Percentiles rank a stretch among this genome's conserved stretches.
Conservation (phyloP, 2,888 invertebrate genomes). For the Odontocerum albicorne region DNA sequence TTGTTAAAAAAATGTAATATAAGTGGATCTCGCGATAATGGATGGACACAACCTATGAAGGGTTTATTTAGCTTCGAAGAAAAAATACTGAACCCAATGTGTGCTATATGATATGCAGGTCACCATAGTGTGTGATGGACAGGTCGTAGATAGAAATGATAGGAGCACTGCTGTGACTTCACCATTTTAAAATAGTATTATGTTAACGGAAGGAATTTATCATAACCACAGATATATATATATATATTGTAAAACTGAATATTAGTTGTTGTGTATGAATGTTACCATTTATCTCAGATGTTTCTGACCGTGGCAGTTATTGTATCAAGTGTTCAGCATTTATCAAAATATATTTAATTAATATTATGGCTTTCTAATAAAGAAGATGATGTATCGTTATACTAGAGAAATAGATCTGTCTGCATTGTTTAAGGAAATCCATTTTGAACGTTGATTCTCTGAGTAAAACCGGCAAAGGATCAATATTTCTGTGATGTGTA, state of each 20-base stretch:
- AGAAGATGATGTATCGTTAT: constrained; percentile 11
- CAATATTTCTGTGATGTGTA: too few species aligned
- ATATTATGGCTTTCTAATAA: constrained; percentile 14
- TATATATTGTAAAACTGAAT: constrained; percentile 11
- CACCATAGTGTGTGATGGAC: constrained; percentile 5
- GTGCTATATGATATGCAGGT: constrained; percentile 20
- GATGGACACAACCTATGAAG: too few species aligned
- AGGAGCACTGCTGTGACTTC: constrained; percentile 23
- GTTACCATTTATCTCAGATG: constrained; percentile 28
- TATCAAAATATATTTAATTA: constrained; percentile 14
- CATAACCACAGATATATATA: constrained; percentile 12
- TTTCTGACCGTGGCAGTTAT: constrained; percentile 20
- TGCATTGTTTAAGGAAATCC: too few species aligned
- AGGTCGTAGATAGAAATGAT: neutral
- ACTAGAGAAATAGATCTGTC: too few species aligned
- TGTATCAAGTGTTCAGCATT: constrained; percentile 18
- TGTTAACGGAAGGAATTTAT: constrained; percentile 1
- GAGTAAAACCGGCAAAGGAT: too few species aligned
- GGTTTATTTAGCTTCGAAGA: constrained; percentile 16
- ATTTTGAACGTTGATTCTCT: too few species aligned
- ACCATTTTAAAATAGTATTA: constrained; percentile 17
- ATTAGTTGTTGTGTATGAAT: constrained; percentile 21
- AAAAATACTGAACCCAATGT: constrained; percentile 11
- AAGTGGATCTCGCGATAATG: constrained; percentile 34
- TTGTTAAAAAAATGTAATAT: constrained; percentile 28